A percentile compares a stretch with the other conserved stretches of the same genome.
Evolutionary conservation across 2,888 invertebrate species (phyloP).

Genomic region (Tortricodes alternella): DNA sequence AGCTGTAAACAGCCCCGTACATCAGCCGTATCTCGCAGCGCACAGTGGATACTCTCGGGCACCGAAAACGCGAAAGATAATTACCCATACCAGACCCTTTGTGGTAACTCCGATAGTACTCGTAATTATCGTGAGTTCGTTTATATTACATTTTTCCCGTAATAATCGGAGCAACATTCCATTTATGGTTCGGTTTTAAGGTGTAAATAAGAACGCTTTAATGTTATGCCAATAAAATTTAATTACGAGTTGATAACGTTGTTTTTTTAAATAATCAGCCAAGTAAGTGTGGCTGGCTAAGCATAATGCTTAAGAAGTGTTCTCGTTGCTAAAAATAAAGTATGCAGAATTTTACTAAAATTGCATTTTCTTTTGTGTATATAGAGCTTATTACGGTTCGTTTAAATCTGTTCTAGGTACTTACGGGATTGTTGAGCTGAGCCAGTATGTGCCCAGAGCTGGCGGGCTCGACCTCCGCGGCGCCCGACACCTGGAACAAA

Average conservation of each 20-base stretch:
- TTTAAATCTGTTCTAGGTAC: conserved; percentile 36
- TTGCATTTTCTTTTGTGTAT: too few species aligned
- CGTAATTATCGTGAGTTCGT: conserved; percentile 47
- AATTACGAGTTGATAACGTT: conserved; percentile 40
- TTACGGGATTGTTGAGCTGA: conserved; percentile 67
- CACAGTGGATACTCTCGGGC: conserved; percentile 42
- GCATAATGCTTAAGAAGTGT: neutral
- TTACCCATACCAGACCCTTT: conserved; percentile 43
- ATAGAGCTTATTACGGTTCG: neutral
- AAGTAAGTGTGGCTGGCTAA: conserved; percentile 7
- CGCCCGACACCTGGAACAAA: conserved; percentile 73
- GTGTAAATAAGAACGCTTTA: conserved; percentile 39
- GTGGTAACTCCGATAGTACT: conserved; percentile 48
- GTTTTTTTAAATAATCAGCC: conserved; percentile 35
- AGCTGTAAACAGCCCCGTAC: conserved; percentile 58
- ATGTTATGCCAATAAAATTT: conserved; percentile 42
- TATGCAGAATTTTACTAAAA: too few species aligned
- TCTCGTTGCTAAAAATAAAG: neutral
- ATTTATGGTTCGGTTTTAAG: conserved; percentile 29
- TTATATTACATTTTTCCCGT: conserved; percentile 41
- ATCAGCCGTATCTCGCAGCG: conserved; percentile 60
- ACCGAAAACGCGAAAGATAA: conserved; percentile 56
- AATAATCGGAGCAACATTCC: conserved; percentile 43
- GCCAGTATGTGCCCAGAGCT: conserved; percentile 66
- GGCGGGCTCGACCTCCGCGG: conserved; percentile 68